A percentile compares a stretch with the other conserved stretches of the same genome.
phyloP scores from a whole-genome alignment of 92 coral and sea anemone genomes.

The Hydrozoanthus gracilis region DNA sequence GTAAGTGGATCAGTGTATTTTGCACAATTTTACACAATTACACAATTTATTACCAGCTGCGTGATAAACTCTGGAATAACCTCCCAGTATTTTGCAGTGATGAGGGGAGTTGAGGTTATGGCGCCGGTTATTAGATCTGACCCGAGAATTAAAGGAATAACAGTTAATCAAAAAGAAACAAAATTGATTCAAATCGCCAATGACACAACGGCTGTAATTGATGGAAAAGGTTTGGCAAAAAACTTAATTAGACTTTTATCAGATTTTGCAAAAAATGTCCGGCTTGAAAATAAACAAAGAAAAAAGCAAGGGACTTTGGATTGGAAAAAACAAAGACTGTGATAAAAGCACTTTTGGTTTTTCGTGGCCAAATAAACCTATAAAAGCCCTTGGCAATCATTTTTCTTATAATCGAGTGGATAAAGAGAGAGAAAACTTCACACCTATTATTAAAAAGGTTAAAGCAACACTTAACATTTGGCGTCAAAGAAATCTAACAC shows the following conservation, averaged over 20 bases:
- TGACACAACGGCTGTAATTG: neutral
- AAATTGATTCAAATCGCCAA: neutral
- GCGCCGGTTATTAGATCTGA: neutral
- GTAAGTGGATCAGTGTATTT: constrained; percentile 33
- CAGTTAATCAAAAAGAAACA: neutral
- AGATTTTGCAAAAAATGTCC: neutral
- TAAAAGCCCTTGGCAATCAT: neutral
- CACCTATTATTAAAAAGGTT: neutral
- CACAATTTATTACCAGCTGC: constrained; percentile 30
- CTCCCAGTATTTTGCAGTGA: constrained; percentile 28
- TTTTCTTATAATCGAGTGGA: neutral
- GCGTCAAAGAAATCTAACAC: neutral
- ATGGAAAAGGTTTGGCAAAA: neutral
- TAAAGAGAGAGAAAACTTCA: neutral
- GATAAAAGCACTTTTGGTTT: neutral
- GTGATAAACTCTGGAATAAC: constrained; percentile 44
- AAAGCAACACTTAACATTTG: neutral
- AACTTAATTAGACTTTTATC: too few species aligned
- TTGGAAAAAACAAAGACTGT: neutral
- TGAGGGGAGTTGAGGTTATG: constrained; percentile 27
- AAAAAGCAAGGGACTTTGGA: neutral
- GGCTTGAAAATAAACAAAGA: neutral
- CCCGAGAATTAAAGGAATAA: neutral
- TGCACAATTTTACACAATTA: constrained; percentile 14
- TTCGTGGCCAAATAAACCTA: neutral